Evolutionary conservation across 1,140 invertebrate genomes (phyloP), one percentile per base, ranked within the genome.

Genomic region (Anoplolepis gracilipes): DNA sequence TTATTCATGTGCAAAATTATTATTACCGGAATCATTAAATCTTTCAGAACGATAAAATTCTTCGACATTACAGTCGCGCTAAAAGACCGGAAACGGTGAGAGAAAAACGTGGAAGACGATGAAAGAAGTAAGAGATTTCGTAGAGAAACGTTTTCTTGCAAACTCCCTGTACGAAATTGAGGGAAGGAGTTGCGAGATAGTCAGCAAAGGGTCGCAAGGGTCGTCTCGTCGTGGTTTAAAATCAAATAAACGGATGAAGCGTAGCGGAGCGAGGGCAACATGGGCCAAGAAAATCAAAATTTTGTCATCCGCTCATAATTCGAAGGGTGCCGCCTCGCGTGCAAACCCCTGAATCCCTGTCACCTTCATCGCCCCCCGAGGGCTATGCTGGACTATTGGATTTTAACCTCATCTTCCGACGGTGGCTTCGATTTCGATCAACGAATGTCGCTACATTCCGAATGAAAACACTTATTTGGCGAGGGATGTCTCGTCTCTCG

Each of bases 361-460:
- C 65, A 61, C 78, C 69, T 77, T 62, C 70, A 46, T 81, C 25
- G 49, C 42, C 28, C 78, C 39, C 49, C n/a, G 69, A 85, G 73
- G 85, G 70, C 36, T 85, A 57, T 73, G 81, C 59, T 87, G 91
- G 92, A 92, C 93, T 94, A 94, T 94, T 94, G 92, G 90, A 94
- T 94, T 94, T 93, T 91, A 93, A 93, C 90, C 91, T 94, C 91
- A 93, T 94, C 89, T 92, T 90, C 88, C 67, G 84, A n/a, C 85
- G 89, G 85, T 85, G 82, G 87, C 86, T 90, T 87, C 89, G 91
- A 91, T 89, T 93, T 86, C 90, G 89, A 89, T 90, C 85, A 72
- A 84, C 86, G 88, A 75, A 75, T 86, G 78, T 82, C 30, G 81
- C 90, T 89, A 91, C 90, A 87, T 92, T 91, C 85, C 85, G 59